Base-by-base conservation (phyloP, 2,113 vertebrate genomes). In the Chlorodrepanis virens region DNA sequence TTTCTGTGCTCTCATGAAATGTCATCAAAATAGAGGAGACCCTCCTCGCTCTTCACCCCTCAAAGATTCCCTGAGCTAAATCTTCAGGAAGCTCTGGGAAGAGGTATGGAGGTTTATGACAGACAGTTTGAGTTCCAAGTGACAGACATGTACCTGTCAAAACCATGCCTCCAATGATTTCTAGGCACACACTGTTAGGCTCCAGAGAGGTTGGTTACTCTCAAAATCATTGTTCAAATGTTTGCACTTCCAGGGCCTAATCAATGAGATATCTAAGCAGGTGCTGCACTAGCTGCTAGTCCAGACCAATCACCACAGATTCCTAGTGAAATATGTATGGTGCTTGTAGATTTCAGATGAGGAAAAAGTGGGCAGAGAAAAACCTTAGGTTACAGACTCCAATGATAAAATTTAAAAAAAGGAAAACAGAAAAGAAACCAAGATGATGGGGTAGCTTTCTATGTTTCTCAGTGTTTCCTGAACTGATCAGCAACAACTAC, bases 1-100 rank as follows among this genome's bases (percentile, higher is more conserved):
- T 53, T 71, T 7, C 50, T 40, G 21, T 44, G 27, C 29, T 70
- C 35, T 74, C 42, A 23, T 35, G 71, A 83, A 88, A 85, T 10
- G 2, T 2, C 39, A 52, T 19, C 49, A 31, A 90, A 37, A 8
- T 12, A 67, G 1, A 82, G 31, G 7, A 77, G 37, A 72, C 7
- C 12, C 10, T 68, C 13, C 22, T 19, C 0, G 0, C 20, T 71
- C 57, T 37, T 59, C 0, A 1, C 1, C 20, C 27, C 45, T 65
- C 25, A 57, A 79, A 86, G 45, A 45, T 37, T 53, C 25, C 68
- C 39, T 15, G 12, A 69, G 33, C 2, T 65, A 53, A 69, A 69
- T 63, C 33, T 61, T 77, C 23, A 87, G 59, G 29, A 47, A 39
- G 49, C 8, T 33, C 40, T 74, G 23, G 54, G 59, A 53, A 86